Conservation (phyloP, 1,140 invertebrate species). For the Telenomus remus region DNA sequence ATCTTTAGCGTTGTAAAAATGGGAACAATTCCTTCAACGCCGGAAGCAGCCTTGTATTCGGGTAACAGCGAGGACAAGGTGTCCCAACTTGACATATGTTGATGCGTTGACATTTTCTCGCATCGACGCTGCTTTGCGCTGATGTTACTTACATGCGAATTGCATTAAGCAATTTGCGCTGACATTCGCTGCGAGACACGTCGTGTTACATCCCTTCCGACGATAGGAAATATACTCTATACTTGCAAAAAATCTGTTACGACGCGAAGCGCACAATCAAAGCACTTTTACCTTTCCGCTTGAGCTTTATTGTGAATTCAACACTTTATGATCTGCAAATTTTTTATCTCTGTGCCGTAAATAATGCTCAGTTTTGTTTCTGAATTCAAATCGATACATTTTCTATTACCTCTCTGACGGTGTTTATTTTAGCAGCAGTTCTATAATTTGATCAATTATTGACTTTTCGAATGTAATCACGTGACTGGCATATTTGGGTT, state of each 20-base stretch:
- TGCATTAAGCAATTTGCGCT: conserved; percentile 60
- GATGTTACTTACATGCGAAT: conserved; percentile 58
- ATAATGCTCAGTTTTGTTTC: too few species aligned
- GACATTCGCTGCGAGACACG: conserved; percentile 52
- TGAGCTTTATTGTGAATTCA: too few species aligned
- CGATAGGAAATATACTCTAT: conserved; percentile 46
- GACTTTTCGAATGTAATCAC: conserved; percentile 38
- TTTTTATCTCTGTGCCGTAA: too few species aligned
- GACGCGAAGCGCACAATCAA: conserved; percentile 29
- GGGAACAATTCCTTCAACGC: conserved; percentile 51
- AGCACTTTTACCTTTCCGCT: too few species aligned
- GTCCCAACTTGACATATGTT: conserved; percentile 54
- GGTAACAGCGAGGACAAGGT: conserved; percentile 53
- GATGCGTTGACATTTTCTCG: conserved; percentile 59
- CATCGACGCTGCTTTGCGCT: conserved; percentile 54
- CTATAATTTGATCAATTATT: conserved; percentile 32
- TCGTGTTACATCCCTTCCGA: conserved; percentile 48
- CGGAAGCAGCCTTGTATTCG: conserved; percentile 44
- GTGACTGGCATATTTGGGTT: conserved; percentile 38
- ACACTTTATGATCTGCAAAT: too few species aligned
- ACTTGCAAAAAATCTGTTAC: too few species aligned
- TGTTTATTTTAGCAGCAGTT: too few species aligned
- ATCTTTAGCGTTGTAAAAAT: conserved; percentile 48
- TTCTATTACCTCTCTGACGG: too few species aligned
- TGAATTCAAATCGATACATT: conserved; percentile 25